These are phyloP conservation scores for Caenorhabditis sp. DNA, from an alignment of 2,888 invertebrate genomes.

Conservation along the genomic window DNA sequence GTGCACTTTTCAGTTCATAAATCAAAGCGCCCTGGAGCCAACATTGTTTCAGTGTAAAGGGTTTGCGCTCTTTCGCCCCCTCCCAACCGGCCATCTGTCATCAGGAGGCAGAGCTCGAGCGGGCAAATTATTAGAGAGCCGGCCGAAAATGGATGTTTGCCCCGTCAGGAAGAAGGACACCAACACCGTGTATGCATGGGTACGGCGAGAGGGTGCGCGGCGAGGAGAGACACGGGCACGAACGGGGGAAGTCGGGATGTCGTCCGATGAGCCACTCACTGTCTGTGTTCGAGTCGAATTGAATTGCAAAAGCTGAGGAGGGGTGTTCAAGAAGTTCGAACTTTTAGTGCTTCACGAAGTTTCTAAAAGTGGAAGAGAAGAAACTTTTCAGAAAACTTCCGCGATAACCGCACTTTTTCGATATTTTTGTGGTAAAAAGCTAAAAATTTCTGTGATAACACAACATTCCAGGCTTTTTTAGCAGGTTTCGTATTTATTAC, in stretches of 20 bases:
- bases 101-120: conserved; percentile 41
- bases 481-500: too few species aligned
- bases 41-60: conserved; percentile 39
- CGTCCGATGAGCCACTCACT: conserved; percentile 34
- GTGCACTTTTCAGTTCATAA: background rate
- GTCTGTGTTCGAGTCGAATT: too few species aligned
- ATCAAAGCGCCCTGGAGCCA: conserved; percentile 15
- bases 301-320: conserved; percentile 33
- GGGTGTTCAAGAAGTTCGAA: background rate
- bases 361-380: too few species aligned
- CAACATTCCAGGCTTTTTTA: too few species aligned
- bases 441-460: too few species aligned
- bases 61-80: background rate
- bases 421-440: too few species aligned
- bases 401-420: too few species aligned
- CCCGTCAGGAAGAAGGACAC: conserved; percentile 50
- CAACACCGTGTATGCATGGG: conserved; percentile 49
- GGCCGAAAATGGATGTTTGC: conserved; percentile 52
- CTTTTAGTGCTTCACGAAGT: conserved; percentile 2
- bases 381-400: too few species aligned
- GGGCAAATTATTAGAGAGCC: conserved; percentile 40
- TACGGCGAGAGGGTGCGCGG: conserved; percentile 30
- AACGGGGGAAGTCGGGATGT: conserved; percentile 21
- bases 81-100: conserved; percentile 46
- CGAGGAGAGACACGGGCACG: conserved; percentile 27